Base-by-base conservation (phyloP, 2,113 vertebrate species). In the Caretta caretta region DNA sequence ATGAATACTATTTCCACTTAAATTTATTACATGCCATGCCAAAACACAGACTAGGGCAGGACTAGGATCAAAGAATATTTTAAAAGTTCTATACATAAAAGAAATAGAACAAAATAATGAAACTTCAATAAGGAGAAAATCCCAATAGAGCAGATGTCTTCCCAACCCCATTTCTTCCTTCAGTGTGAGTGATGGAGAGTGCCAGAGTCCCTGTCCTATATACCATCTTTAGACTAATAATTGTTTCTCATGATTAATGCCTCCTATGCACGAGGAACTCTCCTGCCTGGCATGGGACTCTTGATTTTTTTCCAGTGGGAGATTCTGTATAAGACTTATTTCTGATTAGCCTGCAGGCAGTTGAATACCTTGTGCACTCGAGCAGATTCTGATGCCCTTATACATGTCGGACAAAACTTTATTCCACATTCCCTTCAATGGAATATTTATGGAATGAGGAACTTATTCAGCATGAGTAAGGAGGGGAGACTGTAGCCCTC, bases 341-440 rank as follows among this genome's bases (percentile, higher is more conserved):
- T 49, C 5, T 5, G 38, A 35, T 27, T 6, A 27, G 3, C 6
- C n/a, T 54, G 11, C 0, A 1, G 46, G 48, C 59, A 92, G 20
- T 7, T 69, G 27, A 48, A 1, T 5, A 46, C 48, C 51, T 69
- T 79, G 88, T 69, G 13, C 24, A 14, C 53, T 0, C 27, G 38
- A 6, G 13, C 27, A 2, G 3, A 29, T 62, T 84, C 83, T 82
- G 69, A 42, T 19, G 4, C 65, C 57, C 65, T 85, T 49, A 42
- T 2, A 42, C 56, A 69, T 14, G 3, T 8, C 17, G 78, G 69
- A 27, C 8, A 38, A 0, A 1, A 1, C 6, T 3, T 69, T 42
- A n/a, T 80, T 19, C 42, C 75, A 48, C 38, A 76, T 76, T 76
- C 75, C 11, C 42, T 46, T 27, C 42, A 48, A 5, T 25, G 75